Evolutionary conservation across 2,113 vertebrate species (phyloP).

Genomic region (Acrocephalus arundinaceus): DNA sequence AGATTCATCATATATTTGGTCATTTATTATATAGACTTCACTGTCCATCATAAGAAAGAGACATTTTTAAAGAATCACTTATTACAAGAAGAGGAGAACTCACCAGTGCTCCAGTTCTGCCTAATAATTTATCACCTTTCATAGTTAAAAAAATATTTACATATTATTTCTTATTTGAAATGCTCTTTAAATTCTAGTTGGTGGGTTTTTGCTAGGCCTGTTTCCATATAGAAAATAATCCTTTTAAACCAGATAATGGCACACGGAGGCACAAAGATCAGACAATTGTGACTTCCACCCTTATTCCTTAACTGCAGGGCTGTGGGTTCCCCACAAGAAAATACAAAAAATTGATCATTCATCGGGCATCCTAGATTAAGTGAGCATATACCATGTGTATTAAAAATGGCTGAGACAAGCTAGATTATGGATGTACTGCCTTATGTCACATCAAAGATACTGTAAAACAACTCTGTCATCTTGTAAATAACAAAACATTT

Average conservation of each 20-base stretch:
- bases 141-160: neutral
- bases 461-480: constrained; percentile 30
- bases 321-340: neutral
- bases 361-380: constrained; percentile 17
- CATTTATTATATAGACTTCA: neutral
- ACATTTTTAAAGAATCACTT: neutral
- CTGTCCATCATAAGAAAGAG: neutral
- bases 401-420: constrained; percentile 40
- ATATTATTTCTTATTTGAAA: neutral
- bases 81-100: neutral
- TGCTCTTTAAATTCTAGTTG: neutral
- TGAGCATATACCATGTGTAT: neutral
- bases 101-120: neutral
- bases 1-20: neutral
- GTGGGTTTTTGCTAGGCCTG: neutral
- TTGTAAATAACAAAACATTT: constrained; percentile 41
- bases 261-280: neutral
- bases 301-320: neutral
- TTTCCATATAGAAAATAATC: neutral
- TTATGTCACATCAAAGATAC: constrained; percentile 59
- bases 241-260: neutral
- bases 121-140: neutral
- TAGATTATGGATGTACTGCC: constrained; percentile 45
- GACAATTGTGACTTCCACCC: neutral
- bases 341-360: neutral